phyloP scores from a whole-genome alignment of 2,797 vertebrate species.

The Crocidura indochinensis region DNA sequence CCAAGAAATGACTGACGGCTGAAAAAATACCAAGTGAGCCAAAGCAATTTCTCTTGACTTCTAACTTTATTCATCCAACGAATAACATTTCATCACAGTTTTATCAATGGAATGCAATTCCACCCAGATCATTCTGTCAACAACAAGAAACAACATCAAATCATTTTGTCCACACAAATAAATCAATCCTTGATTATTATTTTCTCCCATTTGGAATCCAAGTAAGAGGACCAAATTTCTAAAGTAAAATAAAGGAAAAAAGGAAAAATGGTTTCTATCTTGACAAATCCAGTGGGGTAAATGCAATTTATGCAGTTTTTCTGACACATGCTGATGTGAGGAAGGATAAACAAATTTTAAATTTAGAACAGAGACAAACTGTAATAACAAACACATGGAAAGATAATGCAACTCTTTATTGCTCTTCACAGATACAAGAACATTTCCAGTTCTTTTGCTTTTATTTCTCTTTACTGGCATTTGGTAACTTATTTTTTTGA shows the following conservation, averaged over 20 bases:
- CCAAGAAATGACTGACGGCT: slow-evolving; percentile 85
- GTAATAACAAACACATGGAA: slow-evolving; percentile 46
- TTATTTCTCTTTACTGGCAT: slow-evolving; percentile 15
- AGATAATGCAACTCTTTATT: not conserved
- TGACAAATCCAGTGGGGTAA: slow-evolving; percentile 57
- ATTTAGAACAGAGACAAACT: slow-evolving; percentile 61
- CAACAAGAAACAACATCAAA: slow-evolving; percentile 85
- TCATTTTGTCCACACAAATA: slow-evolving; percentile 88
- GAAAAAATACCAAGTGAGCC: slow-evolving; percentile 84
- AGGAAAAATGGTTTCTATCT: not conserved
- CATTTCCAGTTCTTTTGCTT: slow-evolving; percentile 58
- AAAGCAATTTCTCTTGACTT: slow-evolving; percentile 85
- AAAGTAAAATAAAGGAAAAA: slow-evolving; percentile 63
- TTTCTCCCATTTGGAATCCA: slow-evolving; percentile 83
- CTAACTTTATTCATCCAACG: slow-evolving; percentile 85
- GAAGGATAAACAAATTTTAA: slow-evolving; percentile 71
- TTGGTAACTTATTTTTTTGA: slow-evolving; percentile 27
- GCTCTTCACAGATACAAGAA: not conserved
- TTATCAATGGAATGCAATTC: slow-evolving; percentile 89
- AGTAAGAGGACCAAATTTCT: slow-evolving; percentile 72
- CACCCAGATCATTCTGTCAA: slow-evolving; percentile 88
- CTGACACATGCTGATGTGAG: slow-evolving; percentile 47
- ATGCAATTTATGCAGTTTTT: slow-evolving; percentile 66
- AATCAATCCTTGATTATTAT: slow-evolving; percentile 86
- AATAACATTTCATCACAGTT: slow-evolving; percentile 88